phyloP scores from a whole-genome alignment of 2,113 vertebrate genomes.

The Arvicanthis niloticus region DNA sequence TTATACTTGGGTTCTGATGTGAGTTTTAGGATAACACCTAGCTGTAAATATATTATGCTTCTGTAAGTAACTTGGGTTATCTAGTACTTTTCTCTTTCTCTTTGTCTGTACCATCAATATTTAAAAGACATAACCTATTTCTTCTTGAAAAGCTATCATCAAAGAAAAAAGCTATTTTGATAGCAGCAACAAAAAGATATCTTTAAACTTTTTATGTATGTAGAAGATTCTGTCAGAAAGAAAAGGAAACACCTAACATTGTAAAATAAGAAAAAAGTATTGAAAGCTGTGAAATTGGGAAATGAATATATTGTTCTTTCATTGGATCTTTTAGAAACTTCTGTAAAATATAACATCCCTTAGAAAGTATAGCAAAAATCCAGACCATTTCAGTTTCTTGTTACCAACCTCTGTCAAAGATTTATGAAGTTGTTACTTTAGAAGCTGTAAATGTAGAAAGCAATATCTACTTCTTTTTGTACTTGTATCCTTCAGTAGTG shows the following conservation, averaged over 20 bases:
- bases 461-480: neutral
- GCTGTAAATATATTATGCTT: constrained; percentile 36
- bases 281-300: neutral
- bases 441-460: neutral
- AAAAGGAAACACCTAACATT: neutral
- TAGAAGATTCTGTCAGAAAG: constrained; percentile 16
- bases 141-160: constrained; percentile 39
- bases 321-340: neutral
- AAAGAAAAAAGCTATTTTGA: constrained; percentile 26
- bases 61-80: neutral
- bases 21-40: neutral
- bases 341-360: neutral
- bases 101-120: constrained; percentile 30
- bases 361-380: neutral
- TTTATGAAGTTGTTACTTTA: neutral
- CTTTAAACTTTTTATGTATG: constrained; percentile 51
- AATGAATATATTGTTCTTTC: neutral
- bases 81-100: constrained; percentile 12
- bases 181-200: neutral
- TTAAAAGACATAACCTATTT: constrained; percentile 40
- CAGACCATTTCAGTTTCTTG: neutral
- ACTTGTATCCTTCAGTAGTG: neutral
- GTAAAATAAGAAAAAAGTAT: neutral
- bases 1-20: neutral
- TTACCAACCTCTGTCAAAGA: neutral